These are phyloP conservation scores for Trinorchestia longiramus DNA, from an alignment of 1,140 invertebrate species.

Conservation along the genomic window DNA sequence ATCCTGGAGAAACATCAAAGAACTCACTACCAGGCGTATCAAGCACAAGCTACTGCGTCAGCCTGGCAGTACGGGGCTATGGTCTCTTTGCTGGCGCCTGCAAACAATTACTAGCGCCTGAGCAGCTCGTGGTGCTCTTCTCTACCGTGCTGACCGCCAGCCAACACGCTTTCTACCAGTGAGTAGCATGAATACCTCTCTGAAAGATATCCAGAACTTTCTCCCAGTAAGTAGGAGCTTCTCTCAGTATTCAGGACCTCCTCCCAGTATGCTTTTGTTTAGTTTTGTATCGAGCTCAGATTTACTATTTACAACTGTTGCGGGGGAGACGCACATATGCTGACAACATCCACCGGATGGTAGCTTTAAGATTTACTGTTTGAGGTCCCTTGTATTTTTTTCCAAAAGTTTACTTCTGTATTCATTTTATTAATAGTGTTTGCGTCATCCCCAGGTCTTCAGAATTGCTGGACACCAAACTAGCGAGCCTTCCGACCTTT, in stretches of 20 bases:
- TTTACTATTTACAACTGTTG: no score
- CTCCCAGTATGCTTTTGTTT: background rate
- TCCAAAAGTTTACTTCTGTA: background rate
- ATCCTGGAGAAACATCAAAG: background rate
- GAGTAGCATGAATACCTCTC: background rate
- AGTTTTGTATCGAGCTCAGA: no score
- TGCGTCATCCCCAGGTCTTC: conserved; percentile 50
- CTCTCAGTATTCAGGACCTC: background rate
- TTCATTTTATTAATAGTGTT: background rate
- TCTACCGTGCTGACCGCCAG: conserved; percentile 56
- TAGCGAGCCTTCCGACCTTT: conserved; percentile 62
- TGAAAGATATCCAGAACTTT: background rate
- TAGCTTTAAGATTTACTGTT: background rate
- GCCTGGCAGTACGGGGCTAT: conserved; percentile 55
- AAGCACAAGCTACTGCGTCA: conserved; percentile 31
- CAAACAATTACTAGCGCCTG: background rate
- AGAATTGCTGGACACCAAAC: conserved; percentile 65
- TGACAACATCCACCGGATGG: background rate
- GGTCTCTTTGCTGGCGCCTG: conserved; percentile 58
- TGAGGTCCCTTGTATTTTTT: background rate
- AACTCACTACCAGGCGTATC: background rate
- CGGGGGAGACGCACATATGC: no score
- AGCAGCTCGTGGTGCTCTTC: conserved; percentile 49
- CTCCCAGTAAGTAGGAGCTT: conserved; percentile 48
- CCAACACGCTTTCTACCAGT: conserved; percentile 58